Evolutionary conservation across 2,888 invertebrate genomes (phyloP).

Genomic region (Empis livida): DNA sequence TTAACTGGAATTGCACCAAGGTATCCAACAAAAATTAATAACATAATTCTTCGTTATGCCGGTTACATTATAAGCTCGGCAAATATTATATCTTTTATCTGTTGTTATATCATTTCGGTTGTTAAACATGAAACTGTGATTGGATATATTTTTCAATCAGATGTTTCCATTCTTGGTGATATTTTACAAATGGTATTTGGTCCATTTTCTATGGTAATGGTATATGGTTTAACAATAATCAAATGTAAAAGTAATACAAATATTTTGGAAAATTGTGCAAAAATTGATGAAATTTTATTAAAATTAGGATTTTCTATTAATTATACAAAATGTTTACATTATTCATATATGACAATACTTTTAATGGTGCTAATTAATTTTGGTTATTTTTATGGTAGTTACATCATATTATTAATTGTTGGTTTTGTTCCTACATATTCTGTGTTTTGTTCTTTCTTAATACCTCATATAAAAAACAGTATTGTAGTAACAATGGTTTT

Average conservation of each 20-base stretch:
- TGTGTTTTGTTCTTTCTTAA: too few species aligned
- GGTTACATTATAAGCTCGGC: slow-evolving; percentile 14
- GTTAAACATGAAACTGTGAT: slow-evolving; percentile 17
- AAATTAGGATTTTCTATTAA: slow-evolving; percentile 26
- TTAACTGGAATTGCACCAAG: slow-evolving; percentile 27
- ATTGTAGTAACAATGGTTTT: too few species aligned
- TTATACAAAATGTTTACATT: slow-evolving; percentile 24
- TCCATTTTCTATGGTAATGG: slow-evolving; percentile 17
- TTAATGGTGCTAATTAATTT: too few species aligned
- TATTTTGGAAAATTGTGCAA: too few species aligned
- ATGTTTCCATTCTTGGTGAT: slow-evolving; percentile 21
- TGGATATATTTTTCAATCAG: slow-evolving; percentile 18
- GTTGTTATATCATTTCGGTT: slow-evolving; percentile 12
- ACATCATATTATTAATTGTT: too few species aligned
- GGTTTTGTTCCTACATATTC: too few species aligned
- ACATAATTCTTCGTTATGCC: slow-evolving; percentile 21
- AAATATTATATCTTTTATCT: too few species aligned
- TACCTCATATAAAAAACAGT: too few species aligned
- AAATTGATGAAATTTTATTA: slow-evolving; percentile 28
- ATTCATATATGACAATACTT: too few species aligned
- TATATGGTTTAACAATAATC: slow-evolving; percentile 11
- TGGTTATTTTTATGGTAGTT: too few species aligned
- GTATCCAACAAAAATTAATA: slow-evolving; percentile 26
- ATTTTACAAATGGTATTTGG: slow-evolving; percentile 22
- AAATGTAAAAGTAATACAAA: not conserved